Evolutionary conservation across 2,888 invertebrate species (phyloP).

Genomic region (Nomada hirtipes): DNA sequence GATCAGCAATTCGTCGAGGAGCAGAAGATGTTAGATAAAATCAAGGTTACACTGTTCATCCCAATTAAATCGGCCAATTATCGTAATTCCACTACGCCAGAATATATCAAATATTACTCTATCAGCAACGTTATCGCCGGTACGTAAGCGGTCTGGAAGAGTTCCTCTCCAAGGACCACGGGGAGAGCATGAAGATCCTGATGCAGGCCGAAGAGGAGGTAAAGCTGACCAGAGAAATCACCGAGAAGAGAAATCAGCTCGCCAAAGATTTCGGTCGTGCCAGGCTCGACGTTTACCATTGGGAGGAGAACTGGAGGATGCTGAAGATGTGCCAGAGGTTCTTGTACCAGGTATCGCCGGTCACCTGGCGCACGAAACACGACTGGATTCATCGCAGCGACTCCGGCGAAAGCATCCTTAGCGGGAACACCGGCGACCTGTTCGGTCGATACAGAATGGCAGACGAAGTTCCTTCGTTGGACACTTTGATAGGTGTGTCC

Average conservation of each 20-base stretch:
- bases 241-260: slow-evolving; percentile 68
- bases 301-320: slow-evolving; percentile 87
- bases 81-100: no score
- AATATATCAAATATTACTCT: neutral
- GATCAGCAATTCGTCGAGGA: slow-evolving; percentile 86
- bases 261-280: slow-evolving; percentile 74
- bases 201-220: slow-evolving; percentile 85
- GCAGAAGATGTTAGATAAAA: slow-evolving; percentile 84
- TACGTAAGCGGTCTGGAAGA: slow-evolving; percentile 87
- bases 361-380: slow-evolving; percentile 86
- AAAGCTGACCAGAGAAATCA: slow-evolving; percentile 79
- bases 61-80: no score
- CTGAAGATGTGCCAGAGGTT: slow-evolving; percentile 89
- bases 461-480: slow-evolving; percentile 68
- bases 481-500: slow-evolving; percentile 72
- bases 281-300: slow-evolving; percentile 85
- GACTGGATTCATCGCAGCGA: slow-evolving; percentile 79
- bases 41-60: slow-evolving; percentile 76
- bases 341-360: slow-evolving; percentile 88
- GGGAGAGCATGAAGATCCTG: slow-evolving; percentile 86
- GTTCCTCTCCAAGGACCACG: slow-evolving; percentile 87
- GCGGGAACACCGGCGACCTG: slow-evolving; percentile 51
- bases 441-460: slow-evolving; percentile 66
- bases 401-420: slow-evolving; percentile 55
- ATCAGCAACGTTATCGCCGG: slow-evolving; percentile 80